Evolutionary conservation across 2,888 invertebrate species (phyloP).

Genomic region (Graphium colonna): DNA sequence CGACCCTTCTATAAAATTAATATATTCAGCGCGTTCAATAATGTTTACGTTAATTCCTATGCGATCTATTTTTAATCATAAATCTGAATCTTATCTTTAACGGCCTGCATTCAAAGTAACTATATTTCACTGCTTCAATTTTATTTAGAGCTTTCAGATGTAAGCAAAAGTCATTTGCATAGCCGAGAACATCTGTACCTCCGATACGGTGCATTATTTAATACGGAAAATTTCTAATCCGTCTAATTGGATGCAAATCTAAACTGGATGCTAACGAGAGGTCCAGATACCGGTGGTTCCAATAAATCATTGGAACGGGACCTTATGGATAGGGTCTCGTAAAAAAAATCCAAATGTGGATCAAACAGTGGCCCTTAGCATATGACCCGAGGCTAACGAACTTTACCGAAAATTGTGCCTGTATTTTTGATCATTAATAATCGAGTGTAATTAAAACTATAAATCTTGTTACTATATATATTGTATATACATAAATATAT

Average conservation of each 20-base stretch:
- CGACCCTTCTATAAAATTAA: not conserved
- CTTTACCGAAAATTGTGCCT: too few relatives aligned
- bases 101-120: not conserved
- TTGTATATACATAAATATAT: too few relatives aligned
- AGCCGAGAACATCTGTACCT: conserved; percentile 12
- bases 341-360: conserved; percentile 55
- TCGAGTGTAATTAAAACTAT: too few relatives aligned
- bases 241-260: conserved; percentile 71
- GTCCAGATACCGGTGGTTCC: conserved; percentile 41
- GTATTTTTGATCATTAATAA: too few relatives aligned
- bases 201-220: conserved; percentile 52
- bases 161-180: not conserved
- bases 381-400: conserved; percentile 50
- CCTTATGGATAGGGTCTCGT: conserved; percentile 57
- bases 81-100: not conserved
- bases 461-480: too few relatives aligned
- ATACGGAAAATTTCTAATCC: conserved; percentile 48
- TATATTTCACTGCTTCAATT: conserved; percentile 2
- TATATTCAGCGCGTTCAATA: not conserved
- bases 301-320: conserved; percentile 68
- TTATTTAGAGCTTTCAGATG: not conserved
- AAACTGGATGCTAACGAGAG: conserved; percentile 68
- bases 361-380: conserved; percentile 72
- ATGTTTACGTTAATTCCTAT: not conserved
- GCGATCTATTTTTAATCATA: not conserved